These are phyloP conservation scores for Apodemus agrarius DNA, from an alignment of 2,797 vertebrate genomes.

Conservation along the genomic window DNA sequence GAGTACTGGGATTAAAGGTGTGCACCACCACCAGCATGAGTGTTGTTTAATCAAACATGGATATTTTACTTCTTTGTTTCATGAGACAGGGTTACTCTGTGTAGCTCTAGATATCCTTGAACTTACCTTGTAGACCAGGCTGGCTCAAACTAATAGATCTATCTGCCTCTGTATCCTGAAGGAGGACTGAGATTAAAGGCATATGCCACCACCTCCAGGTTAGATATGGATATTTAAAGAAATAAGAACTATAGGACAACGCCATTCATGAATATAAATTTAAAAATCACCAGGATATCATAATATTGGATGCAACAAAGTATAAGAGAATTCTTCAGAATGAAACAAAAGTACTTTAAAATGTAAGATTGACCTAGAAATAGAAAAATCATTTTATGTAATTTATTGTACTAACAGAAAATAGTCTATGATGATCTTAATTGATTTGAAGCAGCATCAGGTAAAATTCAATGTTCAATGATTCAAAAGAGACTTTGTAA, in stretches of 20 bases:
- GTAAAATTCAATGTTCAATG: background rate
- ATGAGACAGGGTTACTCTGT: background rate
- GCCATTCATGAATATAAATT: background rate
- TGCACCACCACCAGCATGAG: no score
- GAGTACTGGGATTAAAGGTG: no score
- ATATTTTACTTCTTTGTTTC: background rate
- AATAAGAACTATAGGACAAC: conserved; percentile 10
- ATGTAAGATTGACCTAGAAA: background rate
- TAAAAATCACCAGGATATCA: background rate
- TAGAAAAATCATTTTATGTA: conserved; percentile 44
- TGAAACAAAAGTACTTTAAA: conserved; percentile 25
- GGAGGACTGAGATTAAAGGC: background rate
- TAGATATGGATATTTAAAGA: background rate
- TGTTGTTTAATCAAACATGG: no score
- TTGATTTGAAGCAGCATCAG: background rate
- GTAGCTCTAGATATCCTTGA: background rate
- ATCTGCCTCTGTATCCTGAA: background rate
- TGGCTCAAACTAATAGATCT: background rate
- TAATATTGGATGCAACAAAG: conserved; percentile 16
- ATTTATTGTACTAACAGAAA: conserved; percentile 15
- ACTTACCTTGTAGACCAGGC: background rate
- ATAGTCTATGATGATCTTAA: conserved; percentile 26
- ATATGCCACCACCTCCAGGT: background rate
- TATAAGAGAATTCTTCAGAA: conserved; percentile 42
- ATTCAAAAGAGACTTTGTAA: background rate